Evolutionary conservation across 2,113 vertebrate genomes (phyloP), one percentile per base, ranked within the genome.

Genomic region (Larimichthys polyactis): DNA sequence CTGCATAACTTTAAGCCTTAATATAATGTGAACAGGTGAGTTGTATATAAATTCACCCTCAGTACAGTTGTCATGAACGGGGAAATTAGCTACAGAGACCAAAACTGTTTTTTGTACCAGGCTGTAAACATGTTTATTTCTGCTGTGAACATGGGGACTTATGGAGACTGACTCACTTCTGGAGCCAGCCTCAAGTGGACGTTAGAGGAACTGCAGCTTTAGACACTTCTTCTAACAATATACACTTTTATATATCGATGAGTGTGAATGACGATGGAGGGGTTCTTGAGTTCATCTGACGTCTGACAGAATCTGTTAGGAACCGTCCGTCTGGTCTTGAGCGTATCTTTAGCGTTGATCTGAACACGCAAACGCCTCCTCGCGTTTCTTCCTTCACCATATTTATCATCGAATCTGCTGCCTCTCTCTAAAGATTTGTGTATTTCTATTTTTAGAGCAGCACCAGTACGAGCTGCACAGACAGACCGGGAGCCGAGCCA

Each of bases 401-500:
- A 57, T 79, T 77, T 43, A 57, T 65, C 51, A 60, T 52, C 52
- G 64, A 71, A 59, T 60, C 63, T 66, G 5, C 29, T 58, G 36
- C 19, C 63, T 82, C 32, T 71, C 57, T 71, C 57, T 70, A 58
- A 52, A 70, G 12, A 54, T 48, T 62, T 24, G 48, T 62, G 46
- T 16, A 29, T 69, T 75, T 11, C 60, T 51, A 59, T 51, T 70
- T 27, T 27, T 27, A 52, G 59, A 60, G 65, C 16, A 65, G 65
- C 16, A 54, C 54, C 82, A 58, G 36, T 82, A 59, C 43, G 83
- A 74, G 75, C 69, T 82, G 75, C 68, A 62, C 27, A 59, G 73
- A 62, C 27, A 59, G 73, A 81, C 80, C 55, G 83, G 89, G 87
- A 88, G 60, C 66, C 19, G 64, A 72, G 87, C 88, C 89, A 91